Base-by-base conservation (phyloP, 2,888 invertebrate species). In the Nomada flava region DNA sequence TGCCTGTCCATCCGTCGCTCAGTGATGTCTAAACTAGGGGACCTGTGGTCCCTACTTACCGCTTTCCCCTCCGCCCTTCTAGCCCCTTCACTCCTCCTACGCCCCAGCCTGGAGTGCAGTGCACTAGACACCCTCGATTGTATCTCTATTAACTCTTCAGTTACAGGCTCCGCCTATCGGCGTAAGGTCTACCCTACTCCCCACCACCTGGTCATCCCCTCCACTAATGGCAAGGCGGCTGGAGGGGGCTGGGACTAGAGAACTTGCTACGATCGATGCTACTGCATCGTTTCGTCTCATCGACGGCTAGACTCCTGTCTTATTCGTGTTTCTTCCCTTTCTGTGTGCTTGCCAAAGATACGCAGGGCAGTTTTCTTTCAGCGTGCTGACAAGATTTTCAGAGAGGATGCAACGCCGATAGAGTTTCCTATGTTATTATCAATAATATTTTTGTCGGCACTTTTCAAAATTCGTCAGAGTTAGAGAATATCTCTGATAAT, bases 1-100 rank as follows among this genome's bases (percentile, higher is more conserved):
- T 93, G 93, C 90, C 92, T 93, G 93, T 93, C 92, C 93, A 93
- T 93, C 93, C 93, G 93, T 93, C 93, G 93, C 92, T 92, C 91
- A 89, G 92, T 93, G 93, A 93, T 93, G 93, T 93, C 93, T 93
- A 93, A 93, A 93, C 93, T 93, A 93, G 92, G 83, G 91, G 92
- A 91, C 89, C 90, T 88, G 89, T 88, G 91, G 92, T 93, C 92
- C 93, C 92, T 93, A 92, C 93, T 93, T 92, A 91, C 91, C 88
- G 89, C 90, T 85, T 76, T 84, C 88, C 88, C 86, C 88, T 74
- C 85, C 84, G 75, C 59, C 76, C 78, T 83, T 86, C 82, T 68
- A 70, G 76, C 86, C 89, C 89, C 88, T 87, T 90, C 91, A 89
- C 92, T 91, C 92, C 92, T 92, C 92, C 91, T 92, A 91, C 92